A percentile compares a stretch with the other conserved stretches of the same genome.
Conservation (phyloP, 2,797 vertebrate genomes). For the Danio kyathit region DNA sequence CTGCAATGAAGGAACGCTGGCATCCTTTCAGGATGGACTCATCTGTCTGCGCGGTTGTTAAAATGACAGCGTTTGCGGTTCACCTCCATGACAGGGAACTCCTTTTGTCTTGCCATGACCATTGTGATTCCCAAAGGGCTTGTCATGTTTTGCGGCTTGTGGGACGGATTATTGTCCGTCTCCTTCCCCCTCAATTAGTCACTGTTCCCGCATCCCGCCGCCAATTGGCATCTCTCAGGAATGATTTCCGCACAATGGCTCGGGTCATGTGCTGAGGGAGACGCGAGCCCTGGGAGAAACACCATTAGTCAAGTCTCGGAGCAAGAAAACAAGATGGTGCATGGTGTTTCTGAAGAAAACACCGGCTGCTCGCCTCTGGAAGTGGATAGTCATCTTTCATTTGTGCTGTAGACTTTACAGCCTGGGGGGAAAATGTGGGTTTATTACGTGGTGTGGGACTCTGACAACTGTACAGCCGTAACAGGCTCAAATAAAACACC, state of each 20-base stretch:
- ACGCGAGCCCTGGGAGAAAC: constrained; percentile 45
- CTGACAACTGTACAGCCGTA: constrained; percentile 35
- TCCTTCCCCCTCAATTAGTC: constrained; percentile 49
- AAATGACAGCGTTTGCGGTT: constrained; percentile 22
- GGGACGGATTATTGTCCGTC: constrained; percentile 30
- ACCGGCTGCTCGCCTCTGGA: constrained; percentile 31
- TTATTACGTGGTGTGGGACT: constrained; percentile 25
- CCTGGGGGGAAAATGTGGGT: constrained; percentile 40
- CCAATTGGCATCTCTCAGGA: constrained; percentile 50
- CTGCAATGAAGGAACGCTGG: constrained; percentile 47
- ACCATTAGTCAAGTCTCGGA: constrained; percentile 56
- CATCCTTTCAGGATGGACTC: constrained; percentile 44
- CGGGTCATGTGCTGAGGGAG: constrained; percentile 44
- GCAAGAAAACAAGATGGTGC: constrained; percentile 49
- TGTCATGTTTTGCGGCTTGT: constrained; percentile 37
- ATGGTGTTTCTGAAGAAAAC: constrained; percentile 49
- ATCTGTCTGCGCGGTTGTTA: constrained; percentile 59
- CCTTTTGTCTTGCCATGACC: constrained; percentile 55
- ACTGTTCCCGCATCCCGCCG: constrained; percentile 34
- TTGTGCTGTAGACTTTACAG: constrained; percentile 38
- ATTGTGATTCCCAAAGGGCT: constrained; percentile 51
- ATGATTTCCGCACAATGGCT: constrained; percentile 36
- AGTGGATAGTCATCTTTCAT: constrained; percentile 47
- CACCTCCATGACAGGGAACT: constrained; percentile 22
- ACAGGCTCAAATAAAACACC: constrained; percentile 17